Evolutionary conservation across 1,140 invertebrate genomes (phyloP).

Genomic region (Procambarus clarkii): DNA sequence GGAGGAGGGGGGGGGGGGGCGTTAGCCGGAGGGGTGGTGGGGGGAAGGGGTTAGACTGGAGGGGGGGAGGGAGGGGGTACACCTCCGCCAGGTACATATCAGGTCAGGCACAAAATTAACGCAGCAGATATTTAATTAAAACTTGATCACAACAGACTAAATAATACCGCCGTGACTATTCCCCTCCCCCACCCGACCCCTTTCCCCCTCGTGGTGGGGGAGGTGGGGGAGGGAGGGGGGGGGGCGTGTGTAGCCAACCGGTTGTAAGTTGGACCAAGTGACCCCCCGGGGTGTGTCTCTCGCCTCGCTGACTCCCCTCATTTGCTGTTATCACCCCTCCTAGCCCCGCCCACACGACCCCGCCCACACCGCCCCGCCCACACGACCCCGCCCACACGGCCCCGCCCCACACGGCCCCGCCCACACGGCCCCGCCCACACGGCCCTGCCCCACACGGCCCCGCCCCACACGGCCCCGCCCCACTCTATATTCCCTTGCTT

Average conservation of each 20-base stretch:
- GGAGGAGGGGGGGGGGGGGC: neutral
- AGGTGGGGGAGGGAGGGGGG: neutral
- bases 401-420: neutral
- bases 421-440: neutral
- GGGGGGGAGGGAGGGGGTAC: neutral
- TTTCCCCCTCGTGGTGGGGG: neutral
- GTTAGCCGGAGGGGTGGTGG: neutral
- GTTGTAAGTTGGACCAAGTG: conserved; percentile 53
- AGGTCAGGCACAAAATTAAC: conserved; percentile 55
- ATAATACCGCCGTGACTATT: conserved; percentile 12
- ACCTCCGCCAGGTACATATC: conserved; percentile 29
- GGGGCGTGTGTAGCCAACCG: conserved; percentile 53
- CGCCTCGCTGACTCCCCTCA: conserved; percentile 28
- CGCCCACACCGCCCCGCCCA: neutral
- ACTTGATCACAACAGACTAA: conserved; percentile 45
- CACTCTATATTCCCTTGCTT: too few relatives aligned
- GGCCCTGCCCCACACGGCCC: neutral
- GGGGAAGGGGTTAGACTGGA: neutral
- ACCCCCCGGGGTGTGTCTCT: conserved; percentile 22
- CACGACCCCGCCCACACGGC: neutral
- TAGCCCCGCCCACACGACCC: neutral
- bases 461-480: neutral
- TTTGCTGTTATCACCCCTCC: neutral
- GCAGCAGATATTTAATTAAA: conserved; percentile 49
- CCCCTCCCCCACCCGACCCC: conserved; percentile 9